These are phyloP conservation scores for Tenthredo notha DNA, from an alignment of 2,888 invertebrate genomes.

Conservation along the genomic window DNA sequence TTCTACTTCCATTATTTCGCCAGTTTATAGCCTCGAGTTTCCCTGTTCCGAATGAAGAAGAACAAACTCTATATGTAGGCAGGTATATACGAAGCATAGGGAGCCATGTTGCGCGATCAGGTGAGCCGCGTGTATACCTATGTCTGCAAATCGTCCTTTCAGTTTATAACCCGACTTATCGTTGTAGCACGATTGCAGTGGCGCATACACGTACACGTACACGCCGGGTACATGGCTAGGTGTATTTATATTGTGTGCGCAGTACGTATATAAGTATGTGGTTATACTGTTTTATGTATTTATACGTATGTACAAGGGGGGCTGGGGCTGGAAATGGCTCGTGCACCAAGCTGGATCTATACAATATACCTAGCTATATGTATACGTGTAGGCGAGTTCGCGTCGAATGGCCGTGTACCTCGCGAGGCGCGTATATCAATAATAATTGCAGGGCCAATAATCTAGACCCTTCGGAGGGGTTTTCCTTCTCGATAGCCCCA, in stretches of 20 bases:
- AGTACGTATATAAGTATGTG: background rate
- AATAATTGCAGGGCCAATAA: constrained; percentile 78
- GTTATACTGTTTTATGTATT: constrained; percentile 4
- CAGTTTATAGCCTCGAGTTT: no score
- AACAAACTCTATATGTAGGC: background rate
- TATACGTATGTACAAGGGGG: background rate
- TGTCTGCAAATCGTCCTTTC: background rate
- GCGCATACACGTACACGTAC: background rate
- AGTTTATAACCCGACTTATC: constrained; percentile 22
- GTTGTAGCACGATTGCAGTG: background rate
- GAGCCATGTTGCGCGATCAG: constrained; percentile 72
- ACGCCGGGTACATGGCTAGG: background rate
- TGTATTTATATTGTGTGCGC: background rate
- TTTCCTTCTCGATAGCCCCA: constrained; percentile 76
- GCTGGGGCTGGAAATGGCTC: constrained; percentile 9
- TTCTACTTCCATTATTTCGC: no score
- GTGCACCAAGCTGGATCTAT: constrained; percentile 15
- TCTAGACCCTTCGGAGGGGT: constrained; percentile 71
- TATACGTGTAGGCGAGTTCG: constrained; percentile 20
- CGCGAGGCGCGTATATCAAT: constrained; percentile 76
- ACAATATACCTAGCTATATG: background rate
- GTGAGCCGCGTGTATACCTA: constrained; percentile 65
- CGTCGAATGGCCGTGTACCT: constrained; percentile 57
- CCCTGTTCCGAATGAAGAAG: background rate
- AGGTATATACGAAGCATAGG: constrained; percentile 33